A percentile compares a stretch with the other conserved stretches of the same genome.
phyloP scores from a whole-genome alignment of 2,113 vertebrate genomes.

The Carollia perspicillata region DNA sequence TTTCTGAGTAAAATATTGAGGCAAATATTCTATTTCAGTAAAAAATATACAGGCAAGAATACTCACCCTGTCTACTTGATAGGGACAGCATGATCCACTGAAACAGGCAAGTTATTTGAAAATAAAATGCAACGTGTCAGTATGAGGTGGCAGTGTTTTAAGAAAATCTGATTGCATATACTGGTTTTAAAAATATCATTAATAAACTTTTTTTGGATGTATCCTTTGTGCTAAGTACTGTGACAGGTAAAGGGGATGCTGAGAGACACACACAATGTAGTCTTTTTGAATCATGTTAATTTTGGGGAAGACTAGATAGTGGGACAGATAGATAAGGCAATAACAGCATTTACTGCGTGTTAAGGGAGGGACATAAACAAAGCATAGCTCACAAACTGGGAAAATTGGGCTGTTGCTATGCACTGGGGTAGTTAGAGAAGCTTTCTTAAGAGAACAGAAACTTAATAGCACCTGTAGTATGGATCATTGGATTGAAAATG shows the following conservation, averaged over 20 bases:
- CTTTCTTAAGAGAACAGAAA: slow-evolving; percentile 7
- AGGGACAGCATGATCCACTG: not conserved
- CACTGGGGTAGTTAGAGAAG: not conserved
- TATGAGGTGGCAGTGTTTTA: not conserved
- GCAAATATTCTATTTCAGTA: slow-evolving; percentile 11
- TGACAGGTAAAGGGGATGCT: not conserved
- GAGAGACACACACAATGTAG: not conserved
- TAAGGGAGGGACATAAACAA: not conserved
- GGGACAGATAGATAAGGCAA: not conserved
- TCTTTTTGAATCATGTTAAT: not conserved
- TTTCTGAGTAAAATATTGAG: not conserved
- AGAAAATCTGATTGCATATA: not conserved
- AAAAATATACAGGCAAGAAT: not conserved
- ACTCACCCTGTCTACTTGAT: not conserved
- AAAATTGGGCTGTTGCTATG: not conserved
- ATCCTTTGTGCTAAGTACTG: not conserved
- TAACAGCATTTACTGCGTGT: not conserved
- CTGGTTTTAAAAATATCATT: not conserved
- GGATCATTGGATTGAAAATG: not conserved
- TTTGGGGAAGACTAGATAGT: not conserved
- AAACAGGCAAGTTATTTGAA: slow-evolving; percentile 17
- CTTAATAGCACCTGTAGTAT: not conserved
- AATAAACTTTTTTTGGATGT: not conserved
- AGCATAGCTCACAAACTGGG: not conserved
- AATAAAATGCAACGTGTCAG: not conserved